Conservation (phyloP, 2,888 invertebrate species). For the Drosophila hamatofila region DNA sequence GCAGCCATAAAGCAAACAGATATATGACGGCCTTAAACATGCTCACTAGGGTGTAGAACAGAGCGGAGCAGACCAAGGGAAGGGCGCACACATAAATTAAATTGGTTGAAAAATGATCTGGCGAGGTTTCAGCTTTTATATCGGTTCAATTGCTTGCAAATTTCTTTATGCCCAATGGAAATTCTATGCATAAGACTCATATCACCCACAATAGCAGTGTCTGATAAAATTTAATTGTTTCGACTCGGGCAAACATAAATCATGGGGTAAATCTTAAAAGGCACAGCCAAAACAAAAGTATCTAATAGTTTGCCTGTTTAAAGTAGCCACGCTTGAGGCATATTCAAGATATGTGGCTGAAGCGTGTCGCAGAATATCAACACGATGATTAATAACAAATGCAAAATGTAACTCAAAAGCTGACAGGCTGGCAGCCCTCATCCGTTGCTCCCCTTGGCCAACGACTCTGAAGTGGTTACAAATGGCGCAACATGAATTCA, state of each 20-base stretch:
- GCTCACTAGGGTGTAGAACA: slow-evolving; percentile 20
- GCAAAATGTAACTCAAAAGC: slow-evolving; percentile 60
- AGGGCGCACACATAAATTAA: slow-evolving; percentile 41
- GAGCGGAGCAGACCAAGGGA: background rate
- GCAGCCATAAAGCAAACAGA: slow-evolving; percentile 66
- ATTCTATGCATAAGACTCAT: slow-evolving; percentile 15
- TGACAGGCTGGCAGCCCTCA: slow-evolving; percentile 51
- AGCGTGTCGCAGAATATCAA: slow-evolving; percentile 66
- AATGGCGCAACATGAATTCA: slow-evolving; percentile 78
- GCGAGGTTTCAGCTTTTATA: slow-evolving; percentile 30
- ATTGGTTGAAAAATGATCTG: slow-evolving; percentile 46
- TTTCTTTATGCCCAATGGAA: slow-evolving; percentile 34
- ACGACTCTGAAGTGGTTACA: slow-evolving; percentile 64
- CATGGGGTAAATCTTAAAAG: slow-evolving; percentile 73
- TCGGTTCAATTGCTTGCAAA: slow-evolving; percentile 49
- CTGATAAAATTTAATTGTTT: slow-evolving; percentile 76
- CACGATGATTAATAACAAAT: slow-evolving; percentile 72
- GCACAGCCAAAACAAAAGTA: slow-evolving; percentile 69
- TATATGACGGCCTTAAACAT: slow-evolving; percentile 71
- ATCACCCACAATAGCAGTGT: slow-evolving; percentile 31
- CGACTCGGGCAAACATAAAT: slow-evolving; percentile 66
- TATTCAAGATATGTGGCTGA: slow-evolving; percentile 50
- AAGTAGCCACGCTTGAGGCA: slow-evolving; percentile 63
- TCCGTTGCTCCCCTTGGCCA: slow-evolving; percentile 7
- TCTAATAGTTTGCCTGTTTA: slow-evolving; percentile 73